A percentile compares a stretch with the other conserved stretches of the same genome.
phyloP scores from a whole-genome alignment of 1,140 invertebrate species.

The Bombus pascuorum region DNA sequence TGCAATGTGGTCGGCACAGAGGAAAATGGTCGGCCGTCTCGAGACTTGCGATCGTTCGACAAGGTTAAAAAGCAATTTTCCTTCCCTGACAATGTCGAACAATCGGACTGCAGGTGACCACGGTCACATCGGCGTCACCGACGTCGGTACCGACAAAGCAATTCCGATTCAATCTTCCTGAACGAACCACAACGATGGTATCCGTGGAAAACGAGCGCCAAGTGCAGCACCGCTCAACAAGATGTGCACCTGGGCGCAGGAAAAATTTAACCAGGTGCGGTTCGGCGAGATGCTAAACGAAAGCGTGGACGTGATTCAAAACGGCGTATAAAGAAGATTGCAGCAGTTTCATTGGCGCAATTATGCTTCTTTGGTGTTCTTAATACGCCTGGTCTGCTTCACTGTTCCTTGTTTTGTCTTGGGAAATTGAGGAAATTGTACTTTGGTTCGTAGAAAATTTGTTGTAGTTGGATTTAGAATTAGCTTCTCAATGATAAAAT shows the following conservation, averaged over 20 bases:
- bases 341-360: background rate
- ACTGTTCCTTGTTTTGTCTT: background rate
- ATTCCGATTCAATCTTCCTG: slow-evolving; percentile 68
- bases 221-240: slow-evolving; percentile 12
- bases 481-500: no score
- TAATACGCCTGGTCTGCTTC: background rate
- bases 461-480: no score
- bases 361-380: background rate
- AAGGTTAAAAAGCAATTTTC: slow-evolving; percentile 76
- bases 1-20: slow-evolving; percentile 11
- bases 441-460: no score
- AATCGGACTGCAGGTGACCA: slow-evolving; percentile 50
- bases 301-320: background rate
- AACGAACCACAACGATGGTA: slow-evolving; percentile 34
- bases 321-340: background rate
- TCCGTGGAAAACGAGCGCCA: slow-evolving; percentile 12
- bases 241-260: slow-evolving; percentile 52
- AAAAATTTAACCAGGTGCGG: slow-evolving; percentile 63
- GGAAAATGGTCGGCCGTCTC: slow-evolving; percentile 32
- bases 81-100: slow-evolving; percentile 54
- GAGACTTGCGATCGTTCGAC: slow-evolving; percentile 49
- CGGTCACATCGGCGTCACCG: background rate
- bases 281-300: background rate
- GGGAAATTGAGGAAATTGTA: background rate
- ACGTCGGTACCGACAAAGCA: slow-evolving; percentile 51